Base-by-base conservation (phyloP, 2,113 vertebrate species). In the Conger conger region DNA sequence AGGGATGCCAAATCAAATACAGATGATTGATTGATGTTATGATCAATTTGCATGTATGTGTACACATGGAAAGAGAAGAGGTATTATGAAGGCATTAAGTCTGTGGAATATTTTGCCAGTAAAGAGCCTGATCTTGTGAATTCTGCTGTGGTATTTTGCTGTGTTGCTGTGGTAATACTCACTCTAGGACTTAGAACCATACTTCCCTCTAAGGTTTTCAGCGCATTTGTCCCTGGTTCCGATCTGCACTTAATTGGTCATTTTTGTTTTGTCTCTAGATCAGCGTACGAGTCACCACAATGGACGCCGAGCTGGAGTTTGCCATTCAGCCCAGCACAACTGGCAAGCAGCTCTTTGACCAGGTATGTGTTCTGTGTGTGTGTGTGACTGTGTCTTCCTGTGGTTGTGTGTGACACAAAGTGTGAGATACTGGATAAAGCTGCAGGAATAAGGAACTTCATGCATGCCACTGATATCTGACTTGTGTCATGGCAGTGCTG, bases 291-390 rank as follows among this genome's bases (percentile, higher is more conserved):
- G 97, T 99, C 86, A 99, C 97, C 86, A 98, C 97, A 81, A 99
- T 99, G 98, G 97, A 99, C 77, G 98, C 98, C 87, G 98, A 99
- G 94, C 94, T 99, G 96, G 97, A 99, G 92, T 99, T 99, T 95
- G 98, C 98, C 86, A 99, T 99, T 91, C 97, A 98, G 93, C 97
- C 97, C 91, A 99, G 97, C 92, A 99, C 98, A 23, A 98, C 97
- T 0, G 98, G 98, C 88, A 99, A 98, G 89, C 97, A 99, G 86
- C 96, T 99, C 63, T 99, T 99, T 86, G 98, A 99, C 93, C 98
- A 99, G 96, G 98, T 99, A 87, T 80, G 83, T 35, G 60, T 36
- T 73, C 2, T 33, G 27, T 73, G 68, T 73, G n/a, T 73, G n/a
- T 73, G 68, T 73, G 5, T 73, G 68, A 33, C n/a, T 73, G 68